Base-by-base conservation (phyloP, 2,113 vertebrate genomes). In the Dasyprocta punctata region DNA sequence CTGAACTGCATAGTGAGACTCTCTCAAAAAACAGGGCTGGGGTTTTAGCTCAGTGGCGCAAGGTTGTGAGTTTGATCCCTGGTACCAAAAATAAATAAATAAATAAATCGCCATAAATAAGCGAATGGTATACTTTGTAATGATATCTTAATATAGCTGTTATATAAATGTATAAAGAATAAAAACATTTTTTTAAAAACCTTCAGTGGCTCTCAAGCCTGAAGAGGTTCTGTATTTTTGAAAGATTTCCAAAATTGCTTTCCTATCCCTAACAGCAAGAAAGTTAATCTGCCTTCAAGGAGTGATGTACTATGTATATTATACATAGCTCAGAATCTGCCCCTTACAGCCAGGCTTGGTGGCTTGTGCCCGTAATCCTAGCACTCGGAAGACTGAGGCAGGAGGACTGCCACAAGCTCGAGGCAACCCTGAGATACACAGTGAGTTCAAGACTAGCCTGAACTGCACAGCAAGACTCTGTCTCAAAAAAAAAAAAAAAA, bases 211-310 rank as follows among this genome's bases (percentile, higher is more conserved):
- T 77, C 52, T 92, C n/a, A 17, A 94, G 7, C 36, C 49, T 92
- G 54, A 5, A 75, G 30, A 60, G 67, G 9, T 7, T 3, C 26
- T 89, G 3, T 58, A 92, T 33, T 92, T 86, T 14, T 56, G 33
- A 86, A 61, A 44, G 20, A 89, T 49, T 73, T 95, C 4, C 24
- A 6, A 86, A 93, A 87, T 58, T 90, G 60, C n/a, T 71, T 78
- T 84, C n/a, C 41, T 61, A 63, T 89, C 91, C 38, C 54, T 78
- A 90, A 33, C n/a, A n/a, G 69, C 54, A 96, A 86, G 49, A 30
- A 81, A 83, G 22, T 65, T 75, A 49, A 88, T 65, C 63, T 88
- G 28, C 24, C 24, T 36, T 56, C 3, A 9, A 63, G 11, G n/a
- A 69, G 30, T 8, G 33, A 7, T 24, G 1, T 60, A 71, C 33